phyloP scores from a whole-genome alignment of 2,113 vertebrate genomes.

The Periophthalmus modestus region DNA sequence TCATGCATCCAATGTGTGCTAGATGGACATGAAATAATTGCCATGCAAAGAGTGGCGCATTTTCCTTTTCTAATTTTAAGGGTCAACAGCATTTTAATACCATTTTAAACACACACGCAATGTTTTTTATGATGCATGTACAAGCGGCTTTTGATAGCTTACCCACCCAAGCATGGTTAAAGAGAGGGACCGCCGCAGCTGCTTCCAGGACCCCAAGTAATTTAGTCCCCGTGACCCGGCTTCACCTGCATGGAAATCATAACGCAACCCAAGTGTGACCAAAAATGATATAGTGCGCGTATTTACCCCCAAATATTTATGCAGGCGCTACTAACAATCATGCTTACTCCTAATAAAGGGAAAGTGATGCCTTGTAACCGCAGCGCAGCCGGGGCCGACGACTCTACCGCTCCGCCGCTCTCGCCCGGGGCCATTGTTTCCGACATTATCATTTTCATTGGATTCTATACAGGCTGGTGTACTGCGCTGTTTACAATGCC shows the following conservation, averaged over 20 bases:
- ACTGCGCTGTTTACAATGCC: constrained; percentile 66
- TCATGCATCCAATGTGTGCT: constrained; percentile 70
- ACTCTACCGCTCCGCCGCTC: constrained; percentile 46
- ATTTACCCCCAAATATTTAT: constrained; percentile 94
- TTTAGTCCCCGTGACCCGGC: constrained; percentile 93
- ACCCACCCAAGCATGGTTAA: constrained; percentile 99
- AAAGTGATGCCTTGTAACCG: constrained; percentile 77
- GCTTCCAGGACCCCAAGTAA: constrained; percentile 94
- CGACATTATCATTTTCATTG: constrained; percentile 79
- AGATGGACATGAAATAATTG: constrained; percentile 83
- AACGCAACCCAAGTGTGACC: constrained; percentile 96
- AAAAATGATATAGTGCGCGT: constrained; percentile 96
- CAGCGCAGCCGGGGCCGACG: constrained; percentile 46
- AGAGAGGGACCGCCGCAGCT: constrained; percentile 92
- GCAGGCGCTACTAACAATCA: constrained; percentile 88
- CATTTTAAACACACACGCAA: constrained; percentile 89
- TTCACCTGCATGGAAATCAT: constrained; percentile 98
- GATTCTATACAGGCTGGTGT: constrained; percentile 63
- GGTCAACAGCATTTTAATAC: constrained; percentile 91
- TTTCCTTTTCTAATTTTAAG: constrained; percentile 92
- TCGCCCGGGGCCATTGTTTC: constrained; percentile 74
- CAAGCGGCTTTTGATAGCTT: constrained; percentile 96
- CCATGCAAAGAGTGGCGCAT: constrained; percentile 84
- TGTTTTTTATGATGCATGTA: constrained; percentile 96
- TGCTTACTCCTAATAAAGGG: constrained; percentile 82